phyloP scores from a whole-genome alignment of 2,797 vertebrate genomes.

The Onychomys torridus region DNA sequence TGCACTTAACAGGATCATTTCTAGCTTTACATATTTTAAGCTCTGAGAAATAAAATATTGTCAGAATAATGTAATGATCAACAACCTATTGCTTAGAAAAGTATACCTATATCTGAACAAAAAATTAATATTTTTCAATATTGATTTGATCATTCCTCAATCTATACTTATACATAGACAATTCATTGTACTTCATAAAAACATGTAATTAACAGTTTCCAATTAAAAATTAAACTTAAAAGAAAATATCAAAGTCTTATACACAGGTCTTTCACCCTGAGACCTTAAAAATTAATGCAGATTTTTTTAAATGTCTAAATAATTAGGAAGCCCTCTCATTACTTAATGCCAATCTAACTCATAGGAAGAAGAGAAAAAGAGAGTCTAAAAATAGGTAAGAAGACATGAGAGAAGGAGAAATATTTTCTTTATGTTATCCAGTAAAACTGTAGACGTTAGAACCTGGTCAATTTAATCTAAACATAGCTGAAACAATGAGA shows the following conservation, averaged over 20 bases:
- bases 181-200: background rate
- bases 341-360: background rate
- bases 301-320: slow-evolving; percentile 23
- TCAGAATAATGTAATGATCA: slow-evolving; percentile 41
- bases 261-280: background rate
- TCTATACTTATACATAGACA: background rate
- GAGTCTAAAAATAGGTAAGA: background rate
- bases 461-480: background rate
- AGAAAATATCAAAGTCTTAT: slow-evolving; percentile 3
- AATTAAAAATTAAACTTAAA: background rate
- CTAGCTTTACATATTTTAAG: background rate
- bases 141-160: background rate
- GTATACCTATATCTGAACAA: background rate
- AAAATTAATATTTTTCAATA: background rate
- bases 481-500: background rate
- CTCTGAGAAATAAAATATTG: background rate
- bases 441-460: background rate
- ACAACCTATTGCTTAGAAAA: background rate
- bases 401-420: background rate
- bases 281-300: background rate
- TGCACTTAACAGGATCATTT: background rate
- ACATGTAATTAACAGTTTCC: background rate
- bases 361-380: background rate
- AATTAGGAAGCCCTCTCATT: background rate
- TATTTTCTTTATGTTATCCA: background rate